These are phyloP conservation scores for Auanema sp. DNA, from an alignment of 2,888 invertebrate species.

Conservation along the genomic window DNA sequence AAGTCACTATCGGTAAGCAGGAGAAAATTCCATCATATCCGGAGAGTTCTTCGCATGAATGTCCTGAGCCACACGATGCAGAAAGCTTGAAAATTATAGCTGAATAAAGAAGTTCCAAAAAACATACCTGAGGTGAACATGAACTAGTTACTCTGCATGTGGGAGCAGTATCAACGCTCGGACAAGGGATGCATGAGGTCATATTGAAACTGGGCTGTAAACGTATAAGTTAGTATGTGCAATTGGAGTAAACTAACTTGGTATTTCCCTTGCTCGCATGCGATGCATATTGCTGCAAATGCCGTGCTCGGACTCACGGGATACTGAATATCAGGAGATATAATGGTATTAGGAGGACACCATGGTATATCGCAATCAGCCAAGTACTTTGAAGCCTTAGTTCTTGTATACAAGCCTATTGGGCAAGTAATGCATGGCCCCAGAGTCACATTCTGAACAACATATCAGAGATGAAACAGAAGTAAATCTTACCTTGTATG, in stretches of 20 bases:
- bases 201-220: background rate
- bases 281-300: constrained; percentile 5
- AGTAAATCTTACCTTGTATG: constrained; percentile 8
- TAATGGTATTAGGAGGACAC: constrained; percentile 12
- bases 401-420: constrained; percentile 3
- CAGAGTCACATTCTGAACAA: background rate
- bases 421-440: constrained; percentile 7
- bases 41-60: background rate
- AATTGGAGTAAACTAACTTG: background rate
- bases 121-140: background rate
- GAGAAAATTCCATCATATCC: background rate
- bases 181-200: background rate
- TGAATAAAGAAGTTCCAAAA: background rate
- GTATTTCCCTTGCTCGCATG: constrained; percentile 13
- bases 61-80: background rate
- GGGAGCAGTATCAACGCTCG: background rate
- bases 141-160: background rate
- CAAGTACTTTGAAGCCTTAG: background rate
- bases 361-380: constrained; percentile 6
- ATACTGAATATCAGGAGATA: background rate
- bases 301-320: background rate
- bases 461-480: background rate
- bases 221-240: background rate
- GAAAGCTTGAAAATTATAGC: background rate
- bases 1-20: background rate